Base-by-base conservation (phyloP, 2,888 invertebrate genomes). In the Hirtodrosophila histrioides region DNA sequence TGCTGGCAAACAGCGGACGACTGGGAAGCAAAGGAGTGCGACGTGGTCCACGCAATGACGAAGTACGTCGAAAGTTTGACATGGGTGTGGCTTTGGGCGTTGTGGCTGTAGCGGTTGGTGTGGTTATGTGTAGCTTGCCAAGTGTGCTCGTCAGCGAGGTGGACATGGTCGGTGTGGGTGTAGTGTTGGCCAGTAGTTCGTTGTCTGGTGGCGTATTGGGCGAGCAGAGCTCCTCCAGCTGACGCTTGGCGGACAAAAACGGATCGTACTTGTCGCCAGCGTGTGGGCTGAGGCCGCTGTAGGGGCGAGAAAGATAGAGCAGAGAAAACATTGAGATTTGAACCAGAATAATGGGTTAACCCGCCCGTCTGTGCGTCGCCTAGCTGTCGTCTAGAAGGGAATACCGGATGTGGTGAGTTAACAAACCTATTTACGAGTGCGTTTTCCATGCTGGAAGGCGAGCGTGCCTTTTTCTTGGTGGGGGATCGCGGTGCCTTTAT, bases 161-260 rank as follows among this genome's bases (percentile, higher is more conserved):
- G 48, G 85, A 82, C 90, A 90, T 75, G 48, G 67, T 64, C n/a
- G 68, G 53, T 77, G 83, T 63, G 35, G 58, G 56, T 50, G 62
- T 46, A 3, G 57, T 46, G 44, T 36, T 49, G 6, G 40, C 43
- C 23, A 41, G 41, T 24, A 54, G 60, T 53, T 73, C 79, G 57
- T 51, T 64, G 91, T 57, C 80, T 58, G 77, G 92, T 91, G 79
- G 87, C 56, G 94, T 94, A 43, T 48, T 72, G 61, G 82, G 94
- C 50, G 95, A 94, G 92, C 96, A 94, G 35, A 97, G 93, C 89
- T 96, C 96, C 92, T 95, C 94, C 92, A 96, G 94, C 92, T 97
- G 96, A 73, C 94, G 94, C 92, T 96, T 95, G 46, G 96, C 96
- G 75, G 95, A 94, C 76, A 94, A 92, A 91, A 95, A 96, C 50